Evolutionary conservation across 2,113 vertebrate genomes (phyloP).

Genomic region (Rhodinocichla rosea): DNA sequence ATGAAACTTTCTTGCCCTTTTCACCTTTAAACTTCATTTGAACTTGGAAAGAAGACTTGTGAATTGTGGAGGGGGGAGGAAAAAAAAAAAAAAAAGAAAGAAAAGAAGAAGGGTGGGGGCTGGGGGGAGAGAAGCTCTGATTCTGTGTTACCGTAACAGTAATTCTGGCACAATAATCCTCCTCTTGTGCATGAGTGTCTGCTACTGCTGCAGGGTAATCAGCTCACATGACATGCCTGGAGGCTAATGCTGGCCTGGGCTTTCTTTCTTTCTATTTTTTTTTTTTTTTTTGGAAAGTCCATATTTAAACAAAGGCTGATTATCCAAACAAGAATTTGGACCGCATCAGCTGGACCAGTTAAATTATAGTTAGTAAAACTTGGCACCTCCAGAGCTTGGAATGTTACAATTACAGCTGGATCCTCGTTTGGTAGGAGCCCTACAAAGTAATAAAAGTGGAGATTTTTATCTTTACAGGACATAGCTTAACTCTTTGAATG

Average conservation of each 20-base stretch:
- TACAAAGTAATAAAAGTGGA: constrained; percentile 72
- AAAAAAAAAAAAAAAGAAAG: background rate
- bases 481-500: constrained; percentile 73
- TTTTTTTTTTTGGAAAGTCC: background rate
- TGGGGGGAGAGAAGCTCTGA: constrained; percentile 65
- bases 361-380: constrained; percentile 83
- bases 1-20: constrained; percentile 85
- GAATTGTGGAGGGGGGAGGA: constrained; percentile 47
- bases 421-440: constrained; percentile 68
- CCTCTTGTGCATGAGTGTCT: constrained; percentile 77
- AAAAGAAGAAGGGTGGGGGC: background rate
- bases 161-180: constrained; percentile 81
- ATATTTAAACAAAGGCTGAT: constrained; percentile 86
- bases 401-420: constrained; percentile 78
- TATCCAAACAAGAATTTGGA: constrained; percentile 87
- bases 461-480: constrained; percentile 75
- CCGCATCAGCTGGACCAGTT: constrained; percentile 70
- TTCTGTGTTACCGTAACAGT: constrained; percentile 80
- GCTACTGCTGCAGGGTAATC: constrained; percentile 80
- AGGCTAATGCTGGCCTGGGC: constrained; percentile 78
- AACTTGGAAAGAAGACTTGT: constrained; percentile 82
- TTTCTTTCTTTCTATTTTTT: background rate
- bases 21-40: constrained; percentile 86
- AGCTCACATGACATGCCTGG: constrained; percentile 84
- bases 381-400: constrained; percentile 77